Evolutionary conservation across 2,797 vertebrate genomes (phyloP).

Genomic region (Sebastes matsubarae): DNA sequence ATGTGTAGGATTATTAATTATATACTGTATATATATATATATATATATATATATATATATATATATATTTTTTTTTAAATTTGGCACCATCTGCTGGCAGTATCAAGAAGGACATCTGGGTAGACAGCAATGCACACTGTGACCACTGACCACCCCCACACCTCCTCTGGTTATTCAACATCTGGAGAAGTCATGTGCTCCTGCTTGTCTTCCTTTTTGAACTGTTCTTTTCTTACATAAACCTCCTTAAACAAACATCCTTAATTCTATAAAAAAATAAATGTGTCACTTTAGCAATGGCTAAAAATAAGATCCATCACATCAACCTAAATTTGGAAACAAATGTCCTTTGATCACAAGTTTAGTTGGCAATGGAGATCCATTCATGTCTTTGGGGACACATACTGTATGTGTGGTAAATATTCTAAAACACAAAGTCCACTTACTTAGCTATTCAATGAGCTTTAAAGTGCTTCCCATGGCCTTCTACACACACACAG

Average conservation of each 20-base stretch:
- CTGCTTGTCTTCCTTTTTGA: not conserved
- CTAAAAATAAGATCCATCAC: not conserved
- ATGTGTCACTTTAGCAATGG: not conserved
- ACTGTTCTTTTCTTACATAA: not conserved
- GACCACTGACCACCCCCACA: not conserved
- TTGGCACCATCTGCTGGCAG: conserved; percentile 40
- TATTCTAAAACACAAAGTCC: not conserved
- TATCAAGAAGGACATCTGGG: not conserved
- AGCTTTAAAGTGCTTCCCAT: not conserved
- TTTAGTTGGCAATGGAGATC: not conserved
- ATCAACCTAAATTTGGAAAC: not conserved
- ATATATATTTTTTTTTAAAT: not conserved
- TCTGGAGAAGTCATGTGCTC: not conserved
- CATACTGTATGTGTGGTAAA: not conserved
- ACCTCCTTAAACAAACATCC: not conserved
- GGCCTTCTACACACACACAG: not conserved
- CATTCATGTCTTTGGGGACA: not conserved
- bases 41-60: not conserved
- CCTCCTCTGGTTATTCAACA: conserved; percentile 3
- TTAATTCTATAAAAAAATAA: not conserved
- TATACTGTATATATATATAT: not conserved
- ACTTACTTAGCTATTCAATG: not conserved
- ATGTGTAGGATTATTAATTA: not conserved
- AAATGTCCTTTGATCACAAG: not conserved
- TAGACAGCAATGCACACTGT: not conserved